phyloP scores from a whole-genome alignment of 2,888 invertebrate genomes.

The Bombylius major region DNA sequence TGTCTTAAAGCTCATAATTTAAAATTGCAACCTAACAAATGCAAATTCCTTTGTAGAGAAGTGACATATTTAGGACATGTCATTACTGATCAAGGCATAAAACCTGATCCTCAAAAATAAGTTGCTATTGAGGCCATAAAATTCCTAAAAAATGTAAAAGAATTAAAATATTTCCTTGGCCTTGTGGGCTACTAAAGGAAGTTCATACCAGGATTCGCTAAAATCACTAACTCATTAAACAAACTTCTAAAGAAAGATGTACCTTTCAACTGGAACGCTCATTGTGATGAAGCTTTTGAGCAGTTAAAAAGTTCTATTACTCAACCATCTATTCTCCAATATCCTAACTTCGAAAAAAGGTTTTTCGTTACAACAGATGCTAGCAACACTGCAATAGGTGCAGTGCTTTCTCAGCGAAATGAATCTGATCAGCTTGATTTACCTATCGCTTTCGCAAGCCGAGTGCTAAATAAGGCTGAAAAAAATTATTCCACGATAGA shows the following conservation, averaged over 20 bases:
- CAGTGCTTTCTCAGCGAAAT: conserved; percentile 17
- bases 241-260: not conserved
- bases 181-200: not conserved
- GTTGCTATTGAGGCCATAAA: not conserved
- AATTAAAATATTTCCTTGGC: not conserved
- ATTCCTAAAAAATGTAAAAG: not conserved
- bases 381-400: conserved; percentile 17
- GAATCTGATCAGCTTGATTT: conserved; percentile 10
- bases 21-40: conserved; percentile 19
- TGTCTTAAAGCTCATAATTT: conserved; percentile 13
- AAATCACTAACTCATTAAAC: not conserved
- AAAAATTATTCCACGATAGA: conserved; percentile 18
- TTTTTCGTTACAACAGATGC: conserved; percentile 23
- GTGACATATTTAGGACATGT: conserved; percentile 18
- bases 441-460: conserved; percentile 19
- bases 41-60: conserved; percentile 16
- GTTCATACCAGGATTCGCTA: not conserved
- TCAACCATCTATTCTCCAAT: conserved; percentile 2
- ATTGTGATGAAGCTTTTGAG: conserved; percentile 3
- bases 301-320: conserved; percentile 1
- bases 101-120: conserved; percentile 11
- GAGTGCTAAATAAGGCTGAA: conserved; percentile 18
- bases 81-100: too few relatives aligned
- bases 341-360: conserved; percentile 19
- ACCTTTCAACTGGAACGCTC: not conserved